Evolutionary conservation across 92 coral and sea anemone species (phyloP).

Genomic region (Parazoanthus atlanticus): DNA sequence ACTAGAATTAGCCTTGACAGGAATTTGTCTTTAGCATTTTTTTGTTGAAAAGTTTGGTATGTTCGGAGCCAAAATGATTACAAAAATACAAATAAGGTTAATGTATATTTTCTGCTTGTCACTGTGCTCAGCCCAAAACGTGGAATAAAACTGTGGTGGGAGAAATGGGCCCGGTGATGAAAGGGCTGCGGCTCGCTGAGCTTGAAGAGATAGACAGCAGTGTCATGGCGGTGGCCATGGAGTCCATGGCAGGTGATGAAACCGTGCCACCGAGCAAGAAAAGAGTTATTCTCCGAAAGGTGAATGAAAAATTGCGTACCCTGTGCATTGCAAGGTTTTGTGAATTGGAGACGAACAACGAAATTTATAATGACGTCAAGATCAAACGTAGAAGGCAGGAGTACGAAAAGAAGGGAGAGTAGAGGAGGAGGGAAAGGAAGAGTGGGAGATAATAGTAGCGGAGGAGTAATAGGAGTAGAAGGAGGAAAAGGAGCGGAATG

Average conservation of each 20-base stretch:
- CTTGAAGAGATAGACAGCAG: slow-evolving; percentile 53
- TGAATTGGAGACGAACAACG: background rate
- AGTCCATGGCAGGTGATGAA: slow-evolving; percentile 60
- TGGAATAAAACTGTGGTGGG: slow-evolving; percentile 49
- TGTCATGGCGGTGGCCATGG: slow-evolving; percentile 61
- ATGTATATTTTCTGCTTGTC: background rate
- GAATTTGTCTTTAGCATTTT: background rate
- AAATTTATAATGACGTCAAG: no score
- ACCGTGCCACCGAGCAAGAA: slow-evolving; percentile 65
- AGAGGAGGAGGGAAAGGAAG: no score
- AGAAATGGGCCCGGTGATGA: slow-evolving; percentile 66
- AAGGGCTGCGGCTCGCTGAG: slow-evolving; percentile 68
- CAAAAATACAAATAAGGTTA: background rate
- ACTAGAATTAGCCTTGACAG: background rate
- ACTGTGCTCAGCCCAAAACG: slow-evolving; percentile 37
- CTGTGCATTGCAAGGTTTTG: background rate
- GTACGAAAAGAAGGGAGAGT: background rate
- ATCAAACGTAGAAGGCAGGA: background rate
- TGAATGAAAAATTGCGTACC: background rate
- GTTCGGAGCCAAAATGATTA: background rate
- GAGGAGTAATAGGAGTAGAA: no score
- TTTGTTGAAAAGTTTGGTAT: background rate
- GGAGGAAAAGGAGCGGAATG: no score
- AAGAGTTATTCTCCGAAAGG: slow-evolving; percentile 70
- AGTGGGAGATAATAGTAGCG: no score